These are phyloP conservation scores for Psilopsiagon aymara DNA, from an alignment of 2,113 vertebrate species.

Conservation along the genomic window DNA sequence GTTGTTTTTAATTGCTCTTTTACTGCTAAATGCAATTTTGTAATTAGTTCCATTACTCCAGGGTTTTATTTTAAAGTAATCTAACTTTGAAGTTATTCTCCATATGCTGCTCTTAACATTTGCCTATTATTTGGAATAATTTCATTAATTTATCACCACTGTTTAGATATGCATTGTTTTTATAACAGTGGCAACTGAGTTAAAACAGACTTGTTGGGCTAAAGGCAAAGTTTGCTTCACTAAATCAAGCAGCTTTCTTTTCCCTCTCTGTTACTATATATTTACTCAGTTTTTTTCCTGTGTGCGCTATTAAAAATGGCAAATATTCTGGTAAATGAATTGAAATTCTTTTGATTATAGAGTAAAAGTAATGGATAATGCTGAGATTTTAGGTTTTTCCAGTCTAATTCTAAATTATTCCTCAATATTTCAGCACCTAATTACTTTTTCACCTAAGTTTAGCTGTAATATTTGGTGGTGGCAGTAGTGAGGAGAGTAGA, in stretches of 20 bases:
- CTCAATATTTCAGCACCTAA: background rate
- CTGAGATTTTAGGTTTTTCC: background rate
- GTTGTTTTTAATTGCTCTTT: conserved; percentile 21
- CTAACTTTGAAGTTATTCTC: conserved; percentile 26
- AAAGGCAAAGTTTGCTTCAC: conserved; percentile 1
- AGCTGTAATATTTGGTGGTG: background rate
- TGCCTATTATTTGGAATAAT: conserved; percentile 52
- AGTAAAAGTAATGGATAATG: background rate
- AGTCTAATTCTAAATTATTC: background rate
- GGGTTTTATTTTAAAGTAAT: conserved; percentile 56
- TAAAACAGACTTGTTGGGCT: conserved; percentile 22
- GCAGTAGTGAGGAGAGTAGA: background rate
- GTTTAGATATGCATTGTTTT: conserved; percentile 39
- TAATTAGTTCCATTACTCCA: conserved; percentile 59
- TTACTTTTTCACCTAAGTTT: background rate
- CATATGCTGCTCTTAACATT: conserved; percentile 36
- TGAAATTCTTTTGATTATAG: background rate
- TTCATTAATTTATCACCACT: conserved; percentile 38
- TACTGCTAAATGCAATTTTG: conserved; percentile 38
- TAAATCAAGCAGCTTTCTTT: conserved; percentile 37
- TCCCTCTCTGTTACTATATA: background rate
- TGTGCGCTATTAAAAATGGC: background rate
- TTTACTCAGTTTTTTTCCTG: background rate
- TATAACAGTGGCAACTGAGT: conserved; percentile 1
- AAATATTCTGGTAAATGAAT: conserved; percentile 11